A percentile compares a stretch with the other conserved stretches of the same genome.
These are phyloP conservation scores for Anarrhichthys ocellatus DNA, from an alignment of 2,113 vertebrate genomes.

Conservation along the genomic window DNA sequence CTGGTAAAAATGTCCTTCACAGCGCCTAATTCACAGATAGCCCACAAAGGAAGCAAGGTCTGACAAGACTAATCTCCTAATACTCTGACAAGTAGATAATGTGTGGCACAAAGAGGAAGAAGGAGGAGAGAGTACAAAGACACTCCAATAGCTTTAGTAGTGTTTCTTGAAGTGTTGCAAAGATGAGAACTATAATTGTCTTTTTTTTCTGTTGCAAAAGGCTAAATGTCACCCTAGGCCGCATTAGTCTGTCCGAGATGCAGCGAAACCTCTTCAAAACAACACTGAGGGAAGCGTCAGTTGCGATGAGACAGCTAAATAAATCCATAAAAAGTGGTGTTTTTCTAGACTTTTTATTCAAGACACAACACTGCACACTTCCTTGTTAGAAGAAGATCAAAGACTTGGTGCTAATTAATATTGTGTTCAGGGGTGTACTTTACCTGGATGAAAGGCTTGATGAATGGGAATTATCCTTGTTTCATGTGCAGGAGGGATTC, in stretches of 20 bases:
- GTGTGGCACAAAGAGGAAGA: slow-evolving; percentile 36
- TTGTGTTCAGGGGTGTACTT: slow-evolving; percentile 57
- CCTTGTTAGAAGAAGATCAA: slow-evolving; percentile 65
- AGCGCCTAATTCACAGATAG: slow-evolving; percentile 67
- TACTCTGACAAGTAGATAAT: slow-evolving; percentile 76
- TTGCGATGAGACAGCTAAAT: slow-evolving; percentile 27
- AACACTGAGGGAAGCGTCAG: not conserved
- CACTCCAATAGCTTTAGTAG: slow-evolving; percentile 38
- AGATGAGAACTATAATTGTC: slow-evolving; percentile 44
- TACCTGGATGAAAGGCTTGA: slow-evolving; percentile 69
- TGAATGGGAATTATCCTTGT: slow-evolving; percentile 47
- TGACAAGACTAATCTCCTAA: slow-evolving; percentile 75
- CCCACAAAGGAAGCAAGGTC: slow-evolving; percentile 65
- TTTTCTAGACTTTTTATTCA: slow-evolving; percentile 36
- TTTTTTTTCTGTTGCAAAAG: slow-evolving; percentile 33
- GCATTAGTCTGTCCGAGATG: slow-evolving; percentile 14
- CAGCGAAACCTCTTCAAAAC: slow-evolving; percentile 31
- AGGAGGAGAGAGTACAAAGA: slow-evolving; percentile 33
- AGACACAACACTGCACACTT: slow-evolving; percentile 21
- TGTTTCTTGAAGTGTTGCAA: slow-evolving; percentile 26
- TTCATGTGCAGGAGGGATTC: slow-evolving; percentile 29
- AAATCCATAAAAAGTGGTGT: slow-evolving; percentile 55
- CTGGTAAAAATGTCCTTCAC: slow-evolving; percentile 70
- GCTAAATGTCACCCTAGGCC: slow-evolving; percentile 44
- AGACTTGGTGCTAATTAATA: slow-evolving; percentile 60